A percentile compares a stretch with the other conserved stretches of the same genome.
phyloP scores from a whole-genome alignment of 2,797 vertebrate species.

The Orestias chungarensis region DNA sequence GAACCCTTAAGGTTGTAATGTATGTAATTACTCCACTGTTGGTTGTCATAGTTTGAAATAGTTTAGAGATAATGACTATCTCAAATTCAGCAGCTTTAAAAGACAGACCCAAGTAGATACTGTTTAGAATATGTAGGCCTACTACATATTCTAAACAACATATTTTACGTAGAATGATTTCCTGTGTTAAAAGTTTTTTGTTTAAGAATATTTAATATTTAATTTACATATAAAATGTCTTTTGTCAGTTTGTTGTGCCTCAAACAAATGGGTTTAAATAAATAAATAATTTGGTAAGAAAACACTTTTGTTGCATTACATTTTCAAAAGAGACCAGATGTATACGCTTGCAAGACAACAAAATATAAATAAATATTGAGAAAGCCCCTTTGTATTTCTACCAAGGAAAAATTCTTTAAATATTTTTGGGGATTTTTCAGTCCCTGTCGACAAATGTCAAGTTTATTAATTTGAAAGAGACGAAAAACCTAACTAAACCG shows the following conservation, averaged over 20 bases:
- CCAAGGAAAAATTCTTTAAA: neutral
- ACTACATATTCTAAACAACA: constrained; percentile 14
- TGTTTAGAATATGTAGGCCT: constrained; percentile 18
- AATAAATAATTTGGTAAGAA: neutral
- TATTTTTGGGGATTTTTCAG: neutral
- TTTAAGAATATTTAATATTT: neutral
- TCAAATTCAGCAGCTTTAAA: too few relatives aligned
- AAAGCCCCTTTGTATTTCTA: neutral
- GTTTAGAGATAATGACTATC: too few relatives aligned
- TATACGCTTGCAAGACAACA: neutral
- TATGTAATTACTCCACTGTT: neutral
- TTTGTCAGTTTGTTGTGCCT: neutral
- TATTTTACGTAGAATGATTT: constrained; percentile 15
- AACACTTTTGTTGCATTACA: neutral
- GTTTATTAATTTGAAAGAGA: neutral
- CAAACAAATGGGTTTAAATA: neutral
- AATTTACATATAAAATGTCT: neutral
- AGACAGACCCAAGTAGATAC: constrained; percentile 26
- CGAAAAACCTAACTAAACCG: constrained; percentile 35
- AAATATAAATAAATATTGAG: neutral
- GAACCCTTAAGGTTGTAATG: neutral
- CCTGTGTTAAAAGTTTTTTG: neutral
- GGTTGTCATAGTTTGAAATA: too few relatives aligned
- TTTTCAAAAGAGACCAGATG: neutral
- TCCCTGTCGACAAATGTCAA: neutral